A percentile compares a stretch with the other conserved stretches of the same genome.
phyloP scores from a whole-genome alignment of 2,113 vertebrate genomes.

The Pogonocichla stellata region DNA sequence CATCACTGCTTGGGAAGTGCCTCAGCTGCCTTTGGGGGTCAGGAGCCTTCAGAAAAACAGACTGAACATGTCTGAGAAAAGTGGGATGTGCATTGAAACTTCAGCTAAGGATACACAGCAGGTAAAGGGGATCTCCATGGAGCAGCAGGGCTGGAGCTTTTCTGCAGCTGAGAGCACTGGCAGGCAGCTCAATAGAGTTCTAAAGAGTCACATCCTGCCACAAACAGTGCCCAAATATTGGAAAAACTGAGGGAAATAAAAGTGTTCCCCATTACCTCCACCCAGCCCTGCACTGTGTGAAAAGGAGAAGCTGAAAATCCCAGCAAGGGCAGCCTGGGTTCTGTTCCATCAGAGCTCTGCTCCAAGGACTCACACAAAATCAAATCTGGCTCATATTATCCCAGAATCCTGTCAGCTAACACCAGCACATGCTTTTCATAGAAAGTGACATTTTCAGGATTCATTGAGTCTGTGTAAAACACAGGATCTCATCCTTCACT shows the following conservation, averaged over 20 bases:
- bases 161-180: not conserved
- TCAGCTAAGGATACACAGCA: not conserved
- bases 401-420: not conserved
- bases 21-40: not conserved
- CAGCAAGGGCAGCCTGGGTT: not conserved
- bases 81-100: not conserved
- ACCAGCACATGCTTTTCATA: not conserved
- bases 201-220: not conserved
- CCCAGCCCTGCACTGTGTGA: not conserved
- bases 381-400: not conserved
- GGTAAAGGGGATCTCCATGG: not conserved
- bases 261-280: not conserved
- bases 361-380: not conserved
- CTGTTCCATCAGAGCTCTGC: not conserved
- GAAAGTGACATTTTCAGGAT: not conserved
- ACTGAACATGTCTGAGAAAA: not conserved
- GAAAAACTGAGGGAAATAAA: not conserved
- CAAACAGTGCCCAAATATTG: not conserved
- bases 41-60: not conserved
- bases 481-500: not conserved
- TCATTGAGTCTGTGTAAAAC: not conserved
- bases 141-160: not conserved
- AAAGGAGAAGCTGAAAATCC: not conserved
- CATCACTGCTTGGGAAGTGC: not conserved
- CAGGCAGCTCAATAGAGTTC: not conserved